These are phyloP conservation scores for Hecatera dysodea DNA, from an alignment of 2,888 invertebrate species.

Conservation along the genomic window DNA sequence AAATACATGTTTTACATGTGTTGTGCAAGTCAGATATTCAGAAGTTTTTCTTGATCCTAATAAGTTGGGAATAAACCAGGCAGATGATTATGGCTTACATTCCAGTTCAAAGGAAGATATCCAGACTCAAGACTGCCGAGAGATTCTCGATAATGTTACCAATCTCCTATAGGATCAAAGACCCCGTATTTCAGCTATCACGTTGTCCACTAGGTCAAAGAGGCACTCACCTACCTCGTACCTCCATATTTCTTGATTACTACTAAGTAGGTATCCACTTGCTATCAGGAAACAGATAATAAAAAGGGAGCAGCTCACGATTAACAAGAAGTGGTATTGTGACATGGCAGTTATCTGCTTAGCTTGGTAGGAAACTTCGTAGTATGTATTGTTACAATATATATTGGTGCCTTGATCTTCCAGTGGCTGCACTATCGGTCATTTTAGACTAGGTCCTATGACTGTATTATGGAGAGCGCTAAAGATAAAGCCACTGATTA, in stretches of 20 bases:
- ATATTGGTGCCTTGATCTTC: conserved; percentile 31
- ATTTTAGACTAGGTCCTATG: conserved; percentile 18
- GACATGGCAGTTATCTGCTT: conserved; percentile 1
- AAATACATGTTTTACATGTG: too few relatives aligned
- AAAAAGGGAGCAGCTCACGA: conserved; percentile 8
- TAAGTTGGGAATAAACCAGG: too few relatives aligned
- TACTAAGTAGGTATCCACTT: background rate
- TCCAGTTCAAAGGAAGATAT: too few relatives aligned
- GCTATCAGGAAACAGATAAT: background rate
- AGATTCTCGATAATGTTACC: too few relatives aligned
- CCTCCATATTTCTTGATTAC: background rate
- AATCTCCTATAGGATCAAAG: too few relatives aligned
- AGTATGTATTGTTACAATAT: background rate
- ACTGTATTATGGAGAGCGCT: conserved; percentile 38
- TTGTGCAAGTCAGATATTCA: too few relatives aligned
- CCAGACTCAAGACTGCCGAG: too few relatives aligned
- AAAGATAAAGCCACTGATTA: conserved; percentile 42
- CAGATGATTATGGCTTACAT: too few relatives aligned
- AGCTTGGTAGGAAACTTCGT: background rate
- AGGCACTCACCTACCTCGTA: background rate
- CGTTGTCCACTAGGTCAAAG: background rate
- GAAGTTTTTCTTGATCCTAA: too few relatives aligned
- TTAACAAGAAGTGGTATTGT: conserved; percentile 1
- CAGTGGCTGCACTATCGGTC: conserved; percentile 42
- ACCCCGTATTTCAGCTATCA: too few relatives aligned